Evolutionary conservation across 2,797 vertebrate genomes (phyloP).

Genomic region (Myotis pilosus): DNA sequence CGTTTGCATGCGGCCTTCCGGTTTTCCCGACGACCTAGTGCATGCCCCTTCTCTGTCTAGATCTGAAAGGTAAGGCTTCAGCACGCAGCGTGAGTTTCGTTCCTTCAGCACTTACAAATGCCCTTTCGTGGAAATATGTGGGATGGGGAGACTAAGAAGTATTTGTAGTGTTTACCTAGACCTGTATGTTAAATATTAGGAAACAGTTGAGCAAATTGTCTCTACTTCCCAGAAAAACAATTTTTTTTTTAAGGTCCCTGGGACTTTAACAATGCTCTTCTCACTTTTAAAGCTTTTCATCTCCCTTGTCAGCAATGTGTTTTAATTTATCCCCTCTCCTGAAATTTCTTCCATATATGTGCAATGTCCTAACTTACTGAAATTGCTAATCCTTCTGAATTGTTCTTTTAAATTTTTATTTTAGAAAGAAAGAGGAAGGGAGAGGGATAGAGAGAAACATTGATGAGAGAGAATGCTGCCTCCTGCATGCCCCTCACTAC

Average conservation of each 20-base stretch:
- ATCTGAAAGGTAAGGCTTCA: constrained; percentile 42
- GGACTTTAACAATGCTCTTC: background rate
- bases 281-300: background rate
- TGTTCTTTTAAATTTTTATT: background rate
- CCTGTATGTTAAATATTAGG: constrained; percentile 1
- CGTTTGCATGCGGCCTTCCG: constrained; percentile 58
- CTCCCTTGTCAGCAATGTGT: background rate
- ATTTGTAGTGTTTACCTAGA: background rate
- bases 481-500: no score
- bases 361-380: background rate
- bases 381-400: background rate
- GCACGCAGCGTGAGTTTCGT: constrained; percentile 29
- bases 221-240: background rate
- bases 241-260: background rate
- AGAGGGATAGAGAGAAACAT: no score
- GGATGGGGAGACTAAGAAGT: background rate
- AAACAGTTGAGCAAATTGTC: background rate
- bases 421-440: no score
- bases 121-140: background rate
- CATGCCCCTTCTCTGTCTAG: constrained; percentile 45
- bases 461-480: no score
- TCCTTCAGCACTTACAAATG: background rate
- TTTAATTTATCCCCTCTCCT: constrained; percentile 15
- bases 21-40: constrained; percentile 2
- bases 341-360: background rate